phyloP scores from a whole-genome alignment of 2,113 vertebrate species.

The Megaceryle maxima region DNA sequence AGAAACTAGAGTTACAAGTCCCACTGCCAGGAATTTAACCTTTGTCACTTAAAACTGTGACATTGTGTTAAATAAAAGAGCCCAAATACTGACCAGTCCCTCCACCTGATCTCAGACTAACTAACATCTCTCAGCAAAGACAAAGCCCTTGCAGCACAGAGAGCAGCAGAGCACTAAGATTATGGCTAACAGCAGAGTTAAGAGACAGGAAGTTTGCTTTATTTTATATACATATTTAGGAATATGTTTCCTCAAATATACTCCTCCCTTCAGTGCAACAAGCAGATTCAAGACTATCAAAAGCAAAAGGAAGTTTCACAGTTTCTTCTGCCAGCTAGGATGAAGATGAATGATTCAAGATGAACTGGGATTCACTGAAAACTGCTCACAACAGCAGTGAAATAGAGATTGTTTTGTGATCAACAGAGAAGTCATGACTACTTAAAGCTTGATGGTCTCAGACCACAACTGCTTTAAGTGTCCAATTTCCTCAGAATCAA shows the following conservation, averaged over 20 bases:
- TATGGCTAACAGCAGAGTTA: background rate
- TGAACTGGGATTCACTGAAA: background rate
- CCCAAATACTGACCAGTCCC: background rate
- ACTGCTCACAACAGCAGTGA: background rate
- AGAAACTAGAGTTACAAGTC: background rate
- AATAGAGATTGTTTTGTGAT: background rate
- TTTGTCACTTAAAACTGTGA: background rate
- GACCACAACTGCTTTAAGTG: background rate
- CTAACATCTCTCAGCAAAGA: background rate
- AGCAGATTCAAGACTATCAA: background rate
- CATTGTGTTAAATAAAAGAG: background rate
- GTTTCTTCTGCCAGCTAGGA: background rate
- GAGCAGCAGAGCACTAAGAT: background rate
- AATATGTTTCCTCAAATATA: background rate
- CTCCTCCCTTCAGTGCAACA: background rate
- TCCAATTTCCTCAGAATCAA: background rate
- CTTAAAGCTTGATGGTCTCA: background rate
- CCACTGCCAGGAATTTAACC: background rate
- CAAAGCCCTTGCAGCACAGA: background rate
- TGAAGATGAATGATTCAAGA: background rate
- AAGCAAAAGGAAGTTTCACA: background rate
- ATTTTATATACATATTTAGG: background rate
- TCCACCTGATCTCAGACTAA: background rate
- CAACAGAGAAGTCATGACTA: background rate
- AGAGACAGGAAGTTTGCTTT: background rate